phyloP scores from a whole-genome alignment of 1,140 invertebrate species.

The Scaptodrosophila lebanonensis region DNA sequence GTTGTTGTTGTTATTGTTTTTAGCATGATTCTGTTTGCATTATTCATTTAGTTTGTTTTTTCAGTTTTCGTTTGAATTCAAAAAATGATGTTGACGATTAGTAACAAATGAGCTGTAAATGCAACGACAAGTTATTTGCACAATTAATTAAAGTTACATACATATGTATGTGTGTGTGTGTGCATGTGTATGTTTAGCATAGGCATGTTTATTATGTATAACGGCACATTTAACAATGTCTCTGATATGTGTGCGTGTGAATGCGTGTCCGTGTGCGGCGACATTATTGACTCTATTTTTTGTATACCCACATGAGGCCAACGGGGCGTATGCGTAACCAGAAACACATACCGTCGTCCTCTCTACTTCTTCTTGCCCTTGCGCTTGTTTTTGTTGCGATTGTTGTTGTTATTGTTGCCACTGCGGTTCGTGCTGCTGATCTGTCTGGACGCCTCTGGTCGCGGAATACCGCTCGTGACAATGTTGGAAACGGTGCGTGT shows the following conservation, averaged over 20 bases:
- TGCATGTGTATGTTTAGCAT: conserved; percentile 20
- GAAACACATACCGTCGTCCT: no score
- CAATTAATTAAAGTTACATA: conserved; percentile 64
- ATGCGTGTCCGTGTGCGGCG: conserved; percentile 22
- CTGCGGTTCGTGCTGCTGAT: conserved; percentile 42
- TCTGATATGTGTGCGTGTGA: conserved; percentile 41
- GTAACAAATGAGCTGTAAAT: conserved; percentile 72
- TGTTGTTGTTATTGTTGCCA: conserved; percentile 27
- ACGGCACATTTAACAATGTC: conserved; percentile 32
- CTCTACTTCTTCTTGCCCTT: conserved; percentile 63
- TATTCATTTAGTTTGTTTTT: conserved; percentile 9
- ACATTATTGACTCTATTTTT: conserved; percentile 10
- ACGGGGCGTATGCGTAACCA: conserved; percentile 52
- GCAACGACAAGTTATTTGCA: conserved; percentile 64
- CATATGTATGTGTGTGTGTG: conserved; percentile 22
- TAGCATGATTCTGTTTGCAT: conserved; percentile 22
- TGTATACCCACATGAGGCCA: conserved; percentile 47
- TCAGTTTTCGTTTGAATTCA: conserved; percentile 24
- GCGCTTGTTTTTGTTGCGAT: conserved; percentile 56
- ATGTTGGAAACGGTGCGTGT: conserved; percentile 68
- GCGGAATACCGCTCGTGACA: conserved; percentile 67
- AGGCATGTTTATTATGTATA: conserved; percentile 27
- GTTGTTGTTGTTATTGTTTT: conserved; percentile 30
- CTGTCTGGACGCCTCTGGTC: conserved; percentile 35
- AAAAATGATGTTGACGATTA: conserved; percentile 48